Base-by-base conservation (phyloP, 92 coral and sea anemone genomes). In the Epizoanthus fatuus region DNA sequence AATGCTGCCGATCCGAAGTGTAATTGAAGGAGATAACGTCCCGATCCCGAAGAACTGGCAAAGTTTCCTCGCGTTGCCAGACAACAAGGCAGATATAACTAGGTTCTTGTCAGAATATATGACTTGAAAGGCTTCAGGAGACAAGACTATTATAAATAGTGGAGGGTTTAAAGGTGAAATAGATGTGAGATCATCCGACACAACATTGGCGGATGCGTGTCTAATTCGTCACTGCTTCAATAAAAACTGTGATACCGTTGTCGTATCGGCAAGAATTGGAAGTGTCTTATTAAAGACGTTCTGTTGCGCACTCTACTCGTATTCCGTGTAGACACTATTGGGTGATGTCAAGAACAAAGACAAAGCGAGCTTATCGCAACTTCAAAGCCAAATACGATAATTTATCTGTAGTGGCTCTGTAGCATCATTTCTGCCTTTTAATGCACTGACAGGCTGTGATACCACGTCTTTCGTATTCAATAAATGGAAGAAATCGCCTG, bases 11-110 rank as follows among this genome's bases (percentile, higher is more conserved):
- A 86, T 89, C 32, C 35, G 35, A 29, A 1, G 35, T 29, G 35
- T 29, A 29, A 89, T 86, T 81, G 95, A 89, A 69, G 66, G 74
- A 44, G 79, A 58, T 35, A 85, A 47, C 22, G 88, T 88, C 25
- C 93, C 91, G 59, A 87, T 92, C 53, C 92, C 93, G 37, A 8
- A 90, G 69, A 86, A 77, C 57, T 90, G 90, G 93, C 42, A 86
- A 72, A 83, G 79, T 72, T 59, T 93, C 80, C 71, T 83, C 37
- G 87, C 93, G 4, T 80, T 93, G 64, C 88, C 90, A 69, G 88
- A 92, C 13, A 93, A 89, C 93, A 93, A 86, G 84, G 76, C 91
- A 79, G 93, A 93, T 75, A 52, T 89, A 64, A 89, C 95, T 72
- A 86, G 81, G 64, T 85, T 88, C 75, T 82, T 91, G 4, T 29